Conservation (phyloP, 2,797 vertebrate species). For the Discoglossus pictus region DNA sequence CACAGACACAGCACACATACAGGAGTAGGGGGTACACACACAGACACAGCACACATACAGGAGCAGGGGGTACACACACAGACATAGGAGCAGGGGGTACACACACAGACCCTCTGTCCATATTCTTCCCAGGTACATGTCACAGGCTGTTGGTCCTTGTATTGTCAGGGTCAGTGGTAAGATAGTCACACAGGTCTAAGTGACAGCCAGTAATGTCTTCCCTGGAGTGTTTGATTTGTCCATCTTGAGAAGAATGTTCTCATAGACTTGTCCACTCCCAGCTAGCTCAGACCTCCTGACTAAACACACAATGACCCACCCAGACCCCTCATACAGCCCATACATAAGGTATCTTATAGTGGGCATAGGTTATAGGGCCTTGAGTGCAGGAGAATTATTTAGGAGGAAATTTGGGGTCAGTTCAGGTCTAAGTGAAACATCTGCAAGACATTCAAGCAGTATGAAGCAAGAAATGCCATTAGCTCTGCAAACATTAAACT, state of each 20-base stretch:
- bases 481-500: conserved; percentile 60
- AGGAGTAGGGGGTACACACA: no score
- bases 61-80: no score
- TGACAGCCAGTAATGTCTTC: conserved; percentile 60
- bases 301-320: neutral
- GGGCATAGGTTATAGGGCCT: conserved; percentile 22
- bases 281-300: conserved; percentile 53
- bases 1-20: neutral
- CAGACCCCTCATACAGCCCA: no score
- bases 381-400: conserved; percentile 52
- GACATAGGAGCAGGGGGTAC: no score
- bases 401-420: conserved; percentile 52
- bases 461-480: conserved; percentile 56
- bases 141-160: conserved; percentile 68
- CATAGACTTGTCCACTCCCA: conserved; percentile 54
- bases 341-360: no score
- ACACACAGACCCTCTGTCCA: conserved; percentile 60
- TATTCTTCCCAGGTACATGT: conserved; percentile 67
- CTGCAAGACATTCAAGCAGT: conserved; percentile 59
- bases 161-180: conserved; percentile 68
- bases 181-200: conserved; percentile 67
- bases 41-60: no score
- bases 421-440: conserved; percentile 61
- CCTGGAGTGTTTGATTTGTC: conserved; percentile 60
- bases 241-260: conserved; percentile 55